Percentiles rank a stretch among this genome's conserved stretches.
phyloP scores from a whole-genome alignment of 2,797 vertebrate species.

The Babyrousa celebensis region DNA sequence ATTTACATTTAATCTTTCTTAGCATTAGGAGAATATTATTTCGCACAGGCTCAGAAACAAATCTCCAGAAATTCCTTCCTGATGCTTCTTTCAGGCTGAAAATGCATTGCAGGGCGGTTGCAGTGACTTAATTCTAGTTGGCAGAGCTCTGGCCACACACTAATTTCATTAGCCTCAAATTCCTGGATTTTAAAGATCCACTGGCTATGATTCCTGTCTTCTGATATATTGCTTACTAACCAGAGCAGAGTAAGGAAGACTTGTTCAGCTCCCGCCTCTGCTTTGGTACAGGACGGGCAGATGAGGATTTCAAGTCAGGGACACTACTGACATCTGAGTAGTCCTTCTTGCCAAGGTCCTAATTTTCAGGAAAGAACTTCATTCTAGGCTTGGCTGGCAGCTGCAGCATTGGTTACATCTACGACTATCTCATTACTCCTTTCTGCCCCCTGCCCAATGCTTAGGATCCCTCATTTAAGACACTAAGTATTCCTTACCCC shows the following conservation, averaged over 20 bases:
- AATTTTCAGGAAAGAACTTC: slow-evolving; percentile 36
- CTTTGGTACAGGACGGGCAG: slow-evolving; percentile 23
- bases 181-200: slow-evolving; percentile 79
- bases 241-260: background rate
- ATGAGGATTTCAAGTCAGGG: background rate
- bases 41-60: slow-evolving; percentile 65
- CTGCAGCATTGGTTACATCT: background rate
- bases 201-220: slow-evolving; percentile 58
- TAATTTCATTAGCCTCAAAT: slow-evolving; percentile 83
- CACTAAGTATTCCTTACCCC: background rate
- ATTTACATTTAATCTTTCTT: slow-evolving; percentile 83
- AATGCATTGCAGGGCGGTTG: slow-evolving; percentile 48
- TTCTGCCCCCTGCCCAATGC: background rate
- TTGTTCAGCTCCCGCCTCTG: background rate
- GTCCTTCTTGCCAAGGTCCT: slow-evolving; percentile 58
- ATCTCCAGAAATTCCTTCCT: slow-evolving; percentile 79
- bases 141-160: slow-evolving; percentile 74
- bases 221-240: slow-evolving; percentile 53
- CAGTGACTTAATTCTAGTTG: slow-evolving; percentile 82
- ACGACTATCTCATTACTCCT: background rate
- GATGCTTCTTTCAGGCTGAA: slow-evolving; percentile 63
- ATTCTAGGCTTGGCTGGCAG: background rate
- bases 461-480: background rate
- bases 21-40: slow-evolving; percentile 44
- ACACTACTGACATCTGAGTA: background rate